Conservation (phyloP, 2,888 invertebrate species). For the Piscicola geometra region DNA sequence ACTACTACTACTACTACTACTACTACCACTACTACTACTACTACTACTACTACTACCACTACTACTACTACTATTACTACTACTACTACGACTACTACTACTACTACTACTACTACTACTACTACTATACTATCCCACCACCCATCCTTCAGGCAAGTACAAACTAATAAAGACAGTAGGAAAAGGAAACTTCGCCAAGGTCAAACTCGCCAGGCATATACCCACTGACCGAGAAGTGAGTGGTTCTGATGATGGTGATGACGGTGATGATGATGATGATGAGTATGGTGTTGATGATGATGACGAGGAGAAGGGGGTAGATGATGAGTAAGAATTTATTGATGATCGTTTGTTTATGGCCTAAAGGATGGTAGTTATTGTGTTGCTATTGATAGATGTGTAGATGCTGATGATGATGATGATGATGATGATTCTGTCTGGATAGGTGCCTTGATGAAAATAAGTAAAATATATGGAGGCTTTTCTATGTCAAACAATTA, state of each 20-base stretch:
- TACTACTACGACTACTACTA: too few species aligned
- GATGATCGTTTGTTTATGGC: too few species aligned
- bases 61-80: too few species aligned
- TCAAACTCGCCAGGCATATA: slow-evolving; percentile 97
- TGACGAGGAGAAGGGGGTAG: neutral
- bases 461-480: too few species aligned
- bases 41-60: too few species aligned
- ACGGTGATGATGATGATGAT: neutral
- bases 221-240: slow-evolving; percentile 94
- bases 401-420: slow-evolving; percentile 1
- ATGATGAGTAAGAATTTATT: too few species aligned
- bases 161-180: slow-evolving; percentile 98
- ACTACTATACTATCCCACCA: too few species aligned
- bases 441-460: too few species aligned
- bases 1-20: too few species aligned
- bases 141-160: slow-evolving; percentile 91
- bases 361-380: neutral
- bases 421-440: neutral
- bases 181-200: slow-evolving; percentile 97
- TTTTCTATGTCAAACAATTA: too few species aligned
- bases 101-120: too few species aligned
- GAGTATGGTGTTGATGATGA: neutral
- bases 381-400: neutral
- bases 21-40: too few species aligned
- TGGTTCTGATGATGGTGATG: neutral